These are phyloP conservation scores for Dryobates pubescens DNA, from an alignment of 2,797 vertebrate genomes.

Conservation along the genomic window DNA sequence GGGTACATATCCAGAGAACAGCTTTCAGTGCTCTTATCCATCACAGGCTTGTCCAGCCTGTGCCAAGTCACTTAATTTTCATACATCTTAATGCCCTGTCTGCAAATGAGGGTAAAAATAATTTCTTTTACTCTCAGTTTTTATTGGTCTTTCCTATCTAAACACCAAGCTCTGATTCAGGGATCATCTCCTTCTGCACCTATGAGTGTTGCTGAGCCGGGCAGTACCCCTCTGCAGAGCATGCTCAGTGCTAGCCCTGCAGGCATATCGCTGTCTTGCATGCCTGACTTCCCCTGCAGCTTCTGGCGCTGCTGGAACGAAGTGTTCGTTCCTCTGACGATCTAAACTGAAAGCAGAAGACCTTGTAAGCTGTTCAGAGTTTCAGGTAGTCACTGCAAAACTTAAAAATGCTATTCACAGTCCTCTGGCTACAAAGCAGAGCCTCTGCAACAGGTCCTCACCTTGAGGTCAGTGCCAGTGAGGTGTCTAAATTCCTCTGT, in stretches of 20 bases:
- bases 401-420: background rate
- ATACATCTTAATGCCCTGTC: background rate
- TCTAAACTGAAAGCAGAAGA: background rate
- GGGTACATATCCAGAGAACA: background rate
- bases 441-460: background rate
- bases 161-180: background rate
- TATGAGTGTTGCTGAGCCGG: rapidly evolving
- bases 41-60: background rate
- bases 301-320: background rate
- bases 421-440: background rate
- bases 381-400: background rate
- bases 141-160: background rate
- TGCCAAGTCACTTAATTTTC: background rate
- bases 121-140: background rate
- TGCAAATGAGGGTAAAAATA: background rate
- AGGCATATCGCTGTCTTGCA: too few species aligned
- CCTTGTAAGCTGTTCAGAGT: background rate
- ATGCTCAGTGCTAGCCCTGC: background rate
- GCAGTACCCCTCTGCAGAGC: background rate
- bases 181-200: background rate
- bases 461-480: background rate
- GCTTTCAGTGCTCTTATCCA: background rate
- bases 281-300: background rate
- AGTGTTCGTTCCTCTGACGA: background rate
- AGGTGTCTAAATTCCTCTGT: background rate